Conservation (phyloP, 2,113 vertebrate species). For the Sebastes schlegelii region DNA sequence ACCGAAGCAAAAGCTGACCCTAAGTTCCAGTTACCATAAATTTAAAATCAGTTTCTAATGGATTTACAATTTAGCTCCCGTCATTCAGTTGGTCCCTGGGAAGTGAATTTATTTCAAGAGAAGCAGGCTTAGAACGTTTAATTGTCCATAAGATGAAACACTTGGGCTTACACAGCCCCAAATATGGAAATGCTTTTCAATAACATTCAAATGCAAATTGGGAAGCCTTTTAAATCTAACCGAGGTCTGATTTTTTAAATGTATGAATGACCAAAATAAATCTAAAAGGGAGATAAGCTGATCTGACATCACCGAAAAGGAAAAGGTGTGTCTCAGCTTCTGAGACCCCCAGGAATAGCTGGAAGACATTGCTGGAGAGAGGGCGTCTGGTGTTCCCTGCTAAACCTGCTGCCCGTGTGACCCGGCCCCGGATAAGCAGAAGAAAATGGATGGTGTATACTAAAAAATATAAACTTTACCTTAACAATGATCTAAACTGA, state of each 20-base stretch:
- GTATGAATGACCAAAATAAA: conserved; percentile 2
- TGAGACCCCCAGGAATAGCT: no score
- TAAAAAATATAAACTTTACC: conserved; percentile 8
- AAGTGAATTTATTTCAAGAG: background rate
- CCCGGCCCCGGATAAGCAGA: no score
- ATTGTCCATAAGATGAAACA: conserved; percentile 1
- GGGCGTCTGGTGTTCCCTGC: no score
- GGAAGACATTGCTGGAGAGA: no score
- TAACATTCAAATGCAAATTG: background rate
- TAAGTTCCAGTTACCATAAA: background rate
- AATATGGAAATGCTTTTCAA: background rate
- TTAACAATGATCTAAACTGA: conserved; percentile 35
- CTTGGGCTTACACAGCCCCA: background rate
- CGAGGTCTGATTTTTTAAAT: background rate
- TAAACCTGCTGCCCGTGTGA: no score
- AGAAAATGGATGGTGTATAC: no score
- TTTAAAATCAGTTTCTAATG: background rate
- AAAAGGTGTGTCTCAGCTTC: background rate
- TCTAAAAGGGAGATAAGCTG: background rate
- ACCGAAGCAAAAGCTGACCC: background rate
- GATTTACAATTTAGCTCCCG: background rate
- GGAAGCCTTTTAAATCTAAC: background rate
- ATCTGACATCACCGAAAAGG: conserved; percentile 1
- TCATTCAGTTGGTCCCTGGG: background rate
- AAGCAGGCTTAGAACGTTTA: background rate